These are phyloP conservation scores for Megathymus violae DNA, from an alignment of 1,140 invertebrate species.

Conservation along the genomic window DNA sequence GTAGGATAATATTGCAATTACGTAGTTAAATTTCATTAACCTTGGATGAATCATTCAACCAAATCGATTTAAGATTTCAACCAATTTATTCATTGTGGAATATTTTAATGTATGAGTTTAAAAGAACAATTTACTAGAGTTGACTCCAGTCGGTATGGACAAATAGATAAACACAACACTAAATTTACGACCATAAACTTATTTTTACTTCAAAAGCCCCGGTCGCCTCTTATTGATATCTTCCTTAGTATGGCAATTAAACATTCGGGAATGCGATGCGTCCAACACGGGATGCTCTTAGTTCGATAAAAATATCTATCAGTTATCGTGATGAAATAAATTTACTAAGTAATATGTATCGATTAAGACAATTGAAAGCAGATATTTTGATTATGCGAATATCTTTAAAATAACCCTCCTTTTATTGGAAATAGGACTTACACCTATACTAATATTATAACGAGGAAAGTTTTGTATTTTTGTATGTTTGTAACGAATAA, in stretches of 20 bases:
- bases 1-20: too few species aligned
- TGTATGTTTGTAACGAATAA: too few species aligned
- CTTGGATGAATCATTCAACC: too few species aligned
- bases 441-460: too few species aligned
- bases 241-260: conserved; percentile 24
- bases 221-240: conserved; percentile 25
- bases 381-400: too few species aligned
- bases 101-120: not conserved
- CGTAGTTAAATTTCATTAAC: too few species aligned
- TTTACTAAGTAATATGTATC: not conserved
- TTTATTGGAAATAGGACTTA: too few species aligned
- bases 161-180: not conserved
- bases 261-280: conserved; percentile 18
- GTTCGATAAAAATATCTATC: conserved; percentile 23
- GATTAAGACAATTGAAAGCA: too few species aligned
- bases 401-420: too few species aligned
- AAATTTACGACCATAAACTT: conserved; percentile 28
- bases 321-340: conserved; percentile 2
- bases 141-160: not conserved
- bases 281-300: conserved; percentile 18
- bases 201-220: conserved; percentile 27
- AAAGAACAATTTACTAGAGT: not conserved
- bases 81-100: not conserved
- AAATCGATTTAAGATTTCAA: too few species aligned
- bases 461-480: too few species aligned